Percentiles rank a stretch among this genome's conserved stretches.
Conservation (phyloP, 2,888 invertebrate species). For the Chymomyza fuscimana region DNA sequence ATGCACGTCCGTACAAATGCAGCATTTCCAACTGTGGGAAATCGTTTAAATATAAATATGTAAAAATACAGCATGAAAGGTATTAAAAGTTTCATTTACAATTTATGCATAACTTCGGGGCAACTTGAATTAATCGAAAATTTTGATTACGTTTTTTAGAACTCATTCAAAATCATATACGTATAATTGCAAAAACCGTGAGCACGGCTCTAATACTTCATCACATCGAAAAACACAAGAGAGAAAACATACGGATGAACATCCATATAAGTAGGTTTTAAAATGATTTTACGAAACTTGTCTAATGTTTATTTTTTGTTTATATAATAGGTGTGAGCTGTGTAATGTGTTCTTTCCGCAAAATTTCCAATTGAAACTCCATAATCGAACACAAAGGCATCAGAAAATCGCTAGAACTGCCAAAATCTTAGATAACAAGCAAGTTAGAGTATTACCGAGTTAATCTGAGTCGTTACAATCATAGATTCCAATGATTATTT, state of each 20-base stretch:
- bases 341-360: background rate
- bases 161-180: background rate
- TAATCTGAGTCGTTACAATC: background rate
- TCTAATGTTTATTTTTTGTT: background rate
- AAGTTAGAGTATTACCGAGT: background rate
- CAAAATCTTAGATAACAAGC: background rate
- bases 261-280: background rate
- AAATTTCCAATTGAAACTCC: background rate
- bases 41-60: background rate
- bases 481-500: background rate
- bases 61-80: background rate
- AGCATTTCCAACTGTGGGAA: background rate
- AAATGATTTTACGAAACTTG: background rate
- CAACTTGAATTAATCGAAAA: background rate
- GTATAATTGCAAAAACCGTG: background rate
- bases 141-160: background rate
- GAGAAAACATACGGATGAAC: background rate
- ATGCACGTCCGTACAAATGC: background rate
- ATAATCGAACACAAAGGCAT: no score
- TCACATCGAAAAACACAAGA: background rate
- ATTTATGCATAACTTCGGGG: no score
- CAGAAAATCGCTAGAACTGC: no score
- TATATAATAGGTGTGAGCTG: background rate
- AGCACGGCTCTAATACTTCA: background rate
- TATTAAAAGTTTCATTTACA: background rate